Evolutionary conservation across 1,140 invertebrate genomes (phyloP).

Genomic region (Macrotrachela quadricornifera): DNA sequence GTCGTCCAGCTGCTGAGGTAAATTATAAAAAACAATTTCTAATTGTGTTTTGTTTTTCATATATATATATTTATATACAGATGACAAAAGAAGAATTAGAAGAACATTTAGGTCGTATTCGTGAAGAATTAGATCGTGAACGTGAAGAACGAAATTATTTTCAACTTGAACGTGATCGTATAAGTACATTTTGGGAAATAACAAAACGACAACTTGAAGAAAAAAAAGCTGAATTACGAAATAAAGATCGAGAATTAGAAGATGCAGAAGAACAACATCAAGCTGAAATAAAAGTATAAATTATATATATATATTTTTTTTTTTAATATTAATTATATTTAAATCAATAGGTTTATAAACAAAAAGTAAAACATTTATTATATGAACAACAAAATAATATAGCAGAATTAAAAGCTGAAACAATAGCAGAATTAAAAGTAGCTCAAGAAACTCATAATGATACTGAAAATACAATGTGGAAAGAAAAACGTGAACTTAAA

Average conservation of each 20-base stretch:
- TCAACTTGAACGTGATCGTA: slow-evolving; percentile 75
- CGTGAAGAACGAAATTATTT: slow-evolving; percentile 82
- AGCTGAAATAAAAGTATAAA: slow-evolving; percentile 47
- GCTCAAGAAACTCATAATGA: slow-evolving; percentile 47
- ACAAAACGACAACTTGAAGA: slow-evolving; percentile 60
- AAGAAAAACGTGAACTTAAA: slow-evolving; percentile 53
- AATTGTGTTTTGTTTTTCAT: no score
- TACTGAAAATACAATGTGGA: slow-evolving; percentile 50
- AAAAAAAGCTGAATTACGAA: slow-evolving; percentile 43
- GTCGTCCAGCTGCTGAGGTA: no score
- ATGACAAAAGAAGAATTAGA: slow-evolving; percentile 37
- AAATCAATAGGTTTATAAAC: slow-evolving; percentile 33
- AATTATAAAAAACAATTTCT: no score
- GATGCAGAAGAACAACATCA: slow-evolving; percentile 63
- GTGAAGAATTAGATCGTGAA: slow-evolving; percentile 73
- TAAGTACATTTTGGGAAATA: slow-evolving; percentile 79
- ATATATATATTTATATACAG: no score
- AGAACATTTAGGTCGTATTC: slow-evolving; percentile 58
- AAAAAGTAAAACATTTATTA: slow-evolving; percentile 72
- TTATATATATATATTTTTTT: no score
- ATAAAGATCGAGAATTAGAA: slow-evolving; percentile 64
- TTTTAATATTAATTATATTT: no score
- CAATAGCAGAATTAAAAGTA: slow-evolving; percentile 48
- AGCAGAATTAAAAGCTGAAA: slow-evolving; percentile 51
- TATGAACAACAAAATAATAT: slow-evolving; percentile 68